These are phyloP conservation scores for Hedychridium roseum DNA, from an alignment of 2,888 invertebrate species.

Conservation along the genomic window DNA sequence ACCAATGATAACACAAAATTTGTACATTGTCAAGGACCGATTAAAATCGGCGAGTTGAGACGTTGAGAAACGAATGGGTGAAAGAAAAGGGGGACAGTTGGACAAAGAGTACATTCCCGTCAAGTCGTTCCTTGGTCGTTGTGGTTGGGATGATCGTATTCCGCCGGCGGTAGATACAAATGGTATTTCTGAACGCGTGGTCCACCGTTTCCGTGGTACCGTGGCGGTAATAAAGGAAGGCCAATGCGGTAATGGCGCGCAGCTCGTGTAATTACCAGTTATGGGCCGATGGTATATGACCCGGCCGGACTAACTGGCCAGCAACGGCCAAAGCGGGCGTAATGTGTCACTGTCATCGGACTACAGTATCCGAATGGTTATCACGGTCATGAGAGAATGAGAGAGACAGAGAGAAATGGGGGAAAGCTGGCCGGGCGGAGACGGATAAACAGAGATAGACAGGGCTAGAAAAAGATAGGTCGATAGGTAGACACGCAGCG, in stretches of 20 bases:
- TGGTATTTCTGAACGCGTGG: constrained; percentile 31
- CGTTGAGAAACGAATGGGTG: too few species aligned
- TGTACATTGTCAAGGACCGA: too few species aligned
- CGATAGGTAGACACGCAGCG: too few species aligned
- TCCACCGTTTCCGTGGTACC: constrained; percentile 38
- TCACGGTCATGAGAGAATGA: constrained; percentile 32
- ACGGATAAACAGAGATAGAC: neutral
- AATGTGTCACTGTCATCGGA: constrained; percentile 61
- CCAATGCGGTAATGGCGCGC: constrained; percentile 47
- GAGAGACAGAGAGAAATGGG: neutral
- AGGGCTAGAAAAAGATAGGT: neutral
- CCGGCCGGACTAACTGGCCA: constrained; percentile 32
- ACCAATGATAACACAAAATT: too few species aligned
- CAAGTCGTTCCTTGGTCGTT: constrained; percentile 24
- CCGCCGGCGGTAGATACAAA: constrained; percentile 19
- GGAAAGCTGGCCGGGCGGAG: neutral
- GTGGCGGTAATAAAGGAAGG: constrained; percentile 45
- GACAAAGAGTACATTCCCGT: constrained; percentile 15
- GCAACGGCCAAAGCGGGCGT: constrained; percentile 40
- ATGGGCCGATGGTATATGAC: constrained; percentile 51
- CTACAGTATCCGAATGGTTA: constrained; percentile 53
- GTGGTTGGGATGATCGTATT: constrained; percentile 29
- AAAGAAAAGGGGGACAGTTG: constrained; percentile 25
- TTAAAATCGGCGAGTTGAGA: too few species aligned
- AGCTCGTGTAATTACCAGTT: constrained; percentile 56